These are phyloP conservation scores for Tamias sibiricus DNA, from an alignment of 2,113 vertebrate species.

Conservation along the genomic window DNA sequence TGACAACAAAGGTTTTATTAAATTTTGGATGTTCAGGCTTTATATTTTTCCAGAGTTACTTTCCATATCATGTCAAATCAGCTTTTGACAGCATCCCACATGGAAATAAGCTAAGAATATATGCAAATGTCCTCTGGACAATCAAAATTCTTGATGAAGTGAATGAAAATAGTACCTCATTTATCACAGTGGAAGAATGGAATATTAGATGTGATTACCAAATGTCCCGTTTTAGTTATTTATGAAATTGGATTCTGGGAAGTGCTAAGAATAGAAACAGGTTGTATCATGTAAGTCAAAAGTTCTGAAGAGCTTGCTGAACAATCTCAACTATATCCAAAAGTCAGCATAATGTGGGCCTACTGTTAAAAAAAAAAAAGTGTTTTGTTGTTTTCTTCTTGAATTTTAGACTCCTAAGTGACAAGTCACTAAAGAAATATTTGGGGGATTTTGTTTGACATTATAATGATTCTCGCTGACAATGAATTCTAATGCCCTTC, in stretches of 20 bases:
- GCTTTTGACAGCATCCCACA: slow-evolving; percentile 10
- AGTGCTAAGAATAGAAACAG: slow-evolving; percentile 72
- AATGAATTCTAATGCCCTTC: slow-evolving; percentile 50
- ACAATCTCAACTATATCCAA: not conserved
- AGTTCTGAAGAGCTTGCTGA: slow-evolving; percentile 47
- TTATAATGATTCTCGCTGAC: slow-evolving; percentile 14
- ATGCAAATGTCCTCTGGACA: slow-evolving; percentile 68
- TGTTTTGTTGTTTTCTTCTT: slow-evolving; percentile 35
- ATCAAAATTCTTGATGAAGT: slow-evolving; percentile 81
- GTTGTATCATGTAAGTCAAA: slow-evolving; percentile 58
- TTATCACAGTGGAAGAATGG: slow-evolving; percentile 77
- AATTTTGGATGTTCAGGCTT: not conserved
- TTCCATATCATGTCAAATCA: not conserved
- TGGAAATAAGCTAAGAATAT: slow-evolving; percentile 72
- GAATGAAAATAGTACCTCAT: slow-evolving; percentile 80
- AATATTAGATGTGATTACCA: slow-evolving; percentile 81
- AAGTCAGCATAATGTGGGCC: not conserved
- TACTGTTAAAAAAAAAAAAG: not conserved
- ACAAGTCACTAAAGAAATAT: slow-evolving; percentile 42
- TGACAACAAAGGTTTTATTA: not conserved
- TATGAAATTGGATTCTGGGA: slow-evolving; percentile 74
- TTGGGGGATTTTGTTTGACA: slow-evolving; percentile 28
- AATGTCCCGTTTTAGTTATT: slow-evolving; percentile 79
- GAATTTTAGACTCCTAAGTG: slow-evolving; percentile 19
- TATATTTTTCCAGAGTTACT: slow-evolving; percentile 19